Percentiles rank a stretch among this genome's conserved stretches.
phyloP scores from a whole-genome alignment of 1,140 invertebrate species.

The Popillia japonica region DNA sequence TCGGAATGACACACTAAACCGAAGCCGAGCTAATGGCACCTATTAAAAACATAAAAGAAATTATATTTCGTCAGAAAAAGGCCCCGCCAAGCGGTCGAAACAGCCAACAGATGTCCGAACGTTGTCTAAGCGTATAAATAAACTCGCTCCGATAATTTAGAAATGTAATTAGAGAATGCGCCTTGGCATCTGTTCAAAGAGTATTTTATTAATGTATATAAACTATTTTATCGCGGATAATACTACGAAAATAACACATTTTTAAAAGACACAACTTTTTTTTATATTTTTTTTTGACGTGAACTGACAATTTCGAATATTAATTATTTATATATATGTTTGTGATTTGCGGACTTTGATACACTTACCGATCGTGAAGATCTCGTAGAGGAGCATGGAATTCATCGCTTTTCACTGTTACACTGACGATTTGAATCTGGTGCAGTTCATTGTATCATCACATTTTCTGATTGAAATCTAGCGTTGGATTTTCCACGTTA shows the following conservation, averaged over 20 bases:
- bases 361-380: too few relatives aligned
- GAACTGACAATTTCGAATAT: too few relatives aligned
- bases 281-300: too few relatives aligned
- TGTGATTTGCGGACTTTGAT: too few relatives aligned
- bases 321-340: too few relatives aligned
- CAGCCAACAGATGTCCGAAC: neutral
- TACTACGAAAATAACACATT: slow-evolving; percentile 1
- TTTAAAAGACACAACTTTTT: too few relatives aligned
- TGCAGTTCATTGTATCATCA: too few relatives aligned
- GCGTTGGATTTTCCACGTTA: too few relatives aligned
- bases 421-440: too few relatives aligned
- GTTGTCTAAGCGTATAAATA: neutral
- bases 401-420: too few relatives aligned
- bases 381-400: too few relatives aligned
- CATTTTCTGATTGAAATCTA: too few relatives aligned
- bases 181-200: neutral
- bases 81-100: neutral
- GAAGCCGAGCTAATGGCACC: neutral
- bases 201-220: neutral
- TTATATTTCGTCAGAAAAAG: neutral
- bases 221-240: neutral
- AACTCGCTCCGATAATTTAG: neutral
- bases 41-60: neutral
- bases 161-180: neutral
- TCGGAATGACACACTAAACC: neutral